Percentiles rank a stretch among this genome's conserved stretches.
phyloP scores from a whole-genome alignment of 37 sponge, comb jelly and placozoan species.

The Petrosia ficiformis region DNA sequence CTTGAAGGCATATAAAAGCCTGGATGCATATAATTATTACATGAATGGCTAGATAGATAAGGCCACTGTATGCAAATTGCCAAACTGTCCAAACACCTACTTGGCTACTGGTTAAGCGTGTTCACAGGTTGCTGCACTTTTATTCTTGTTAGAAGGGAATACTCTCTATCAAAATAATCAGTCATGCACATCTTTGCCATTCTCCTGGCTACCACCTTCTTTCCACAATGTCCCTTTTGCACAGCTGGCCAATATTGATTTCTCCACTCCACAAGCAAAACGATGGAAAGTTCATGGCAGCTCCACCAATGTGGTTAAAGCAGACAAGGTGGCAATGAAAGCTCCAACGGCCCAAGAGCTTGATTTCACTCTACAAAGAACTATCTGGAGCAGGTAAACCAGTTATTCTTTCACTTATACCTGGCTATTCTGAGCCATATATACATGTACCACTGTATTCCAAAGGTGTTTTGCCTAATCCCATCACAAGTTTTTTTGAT shows the following conservation, averaged over 20 bases:
- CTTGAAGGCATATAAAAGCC: too few species aligned
- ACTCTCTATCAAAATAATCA: conserved; percentile 10
- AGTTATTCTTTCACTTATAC: too few species aligned
- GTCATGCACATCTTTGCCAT: conserved; percentile 52
- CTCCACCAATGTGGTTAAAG: neutral
- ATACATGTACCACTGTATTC: conserved; percentile 21
- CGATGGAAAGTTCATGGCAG: conserved; percentile 1
- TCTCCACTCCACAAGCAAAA: conserved; percentile 31
- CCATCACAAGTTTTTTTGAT: conserved; percentile 21
- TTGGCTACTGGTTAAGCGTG: conserved; percentile 44
- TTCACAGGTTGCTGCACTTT: conserved; percentile 51
- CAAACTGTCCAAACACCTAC: neutral
- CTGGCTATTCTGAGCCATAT: too few species aligned
- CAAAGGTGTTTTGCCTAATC: conserved; percentile 27
- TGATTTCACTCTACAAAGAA: too few species aligned
- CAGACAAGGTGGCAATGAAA: neutral
- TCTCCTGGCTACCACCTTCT: conserved; percentile 43
- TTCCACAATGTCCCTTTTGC: conserved; percentile 37
- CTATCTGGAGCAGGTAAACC: too few species aligned
- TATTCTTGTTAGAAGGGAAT: conserved; percentile 40
- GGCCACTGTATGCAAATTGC: neutral
- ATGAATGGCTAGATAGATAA: conserved; percentile 14
- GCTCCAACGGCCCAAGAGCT: conserved; percentile 34
- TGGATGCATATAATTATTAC: too few species aligned
- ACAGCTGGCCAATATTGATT: conserved; percentile 43